phyloP scores from a whole-genome alignment of 2,888 invertebrate species.

The Monoplex corrugatus region DNA sequence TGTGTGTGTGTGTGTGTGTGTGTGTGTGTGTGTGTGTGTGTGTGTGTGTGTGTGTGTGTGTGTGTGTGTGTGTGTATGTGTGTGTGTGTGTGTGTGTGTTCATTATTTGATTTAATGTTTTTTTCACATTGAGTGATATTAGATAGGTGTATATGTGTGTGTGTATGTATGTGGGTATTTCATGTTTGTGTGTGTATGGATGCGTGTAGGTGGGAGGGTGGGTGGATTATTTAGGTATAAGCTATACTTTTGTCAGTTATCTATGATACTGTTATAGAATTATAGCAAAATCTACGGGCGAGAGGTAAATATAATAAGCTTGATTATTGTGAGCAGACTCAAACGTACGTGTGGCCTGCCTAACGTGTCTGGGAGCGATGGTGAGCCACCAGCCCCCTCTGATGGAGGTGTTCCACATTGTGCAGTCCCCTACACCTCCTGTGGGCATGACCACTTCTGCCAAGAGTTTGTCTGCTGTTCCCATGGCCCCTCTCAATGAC shows the following conservation, averaged over 20 bases:
- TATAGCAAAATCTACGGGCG: too few relatives aligned
- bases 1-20: neutral
- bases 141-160: too few relatives aligned
- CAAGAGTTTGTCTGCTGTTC: neutral
- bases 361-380: slow-evolving; percentile 81
- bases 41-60: neutral
- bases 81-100: too few relatives aligned
- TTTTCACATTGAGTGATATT: too few relatives aligned
- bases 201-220: neutral
- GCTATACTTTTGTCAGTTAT: too few relatives aligned
- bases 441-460: slow-evolving; percentile 58
- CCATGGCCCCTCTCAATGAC: neutral
- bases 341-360: slow-evolving; percentile 81
- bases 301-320: too few relatives aligned
- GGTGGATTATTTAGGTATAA: too few relatives aligned
- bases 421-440: slow-evolving; percentile 71
- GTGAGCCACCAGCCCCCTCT: slow-evolving; percentile 80
- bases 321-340: slow-evolving; percentile 79
- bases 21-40: neutral
- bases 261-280: too few relatives aligned
- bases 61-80: neutral
- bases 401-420: slow-evolving; percentile 79
- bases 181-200: neutral
- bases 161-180: neutral
- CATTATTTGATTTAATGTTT: too few relatives aligned